Percentiles rank a stretch among this genome's conserved stretches.
phyloP scores from a whole-genome alignment of 1,140 invertebrate genomes.

The Asbolus verrucosus region DNA sequence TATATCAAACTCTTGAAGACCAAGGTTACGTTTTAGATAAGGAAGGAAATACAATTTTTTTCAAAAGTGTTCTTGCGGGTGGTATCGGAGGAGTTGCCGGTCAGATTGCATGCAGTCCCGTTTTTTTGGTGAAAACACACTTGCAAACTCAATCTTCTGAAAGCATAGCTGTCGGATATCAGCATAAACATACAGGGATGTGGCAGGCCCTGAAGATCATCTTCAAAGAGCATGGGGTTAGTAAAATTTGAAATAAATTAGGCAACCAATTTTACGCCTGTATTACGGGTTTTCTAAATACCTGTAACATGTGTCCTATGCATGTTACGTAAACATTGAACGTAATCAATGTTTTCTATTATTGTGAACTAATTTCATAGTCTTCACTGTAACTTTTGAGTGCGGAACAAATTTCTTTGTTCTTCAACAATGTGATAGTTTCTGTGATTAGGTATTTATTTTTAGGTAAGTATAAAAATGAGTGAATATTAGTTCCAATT shows the following conservation, averaged over 20 bases:
- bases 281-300: not conserved
- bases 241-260: conserved; percentile 17
- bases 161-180: conserved; percentile 87
- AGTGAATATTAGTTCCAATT: no score
- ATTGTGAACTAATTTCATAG: no score
- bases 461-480: no score
- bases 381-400: no score
- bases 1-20: conserved; percentile 49
- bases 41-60: conserved; percentile 76
- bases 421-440: no score
- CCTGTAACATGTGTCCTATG: not conserved
- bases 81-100: conserved; percentile 81
- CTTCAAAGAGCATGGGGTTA: conserved; percentile 76
- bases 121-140: conserved; percentile 91
- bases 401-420: no score
- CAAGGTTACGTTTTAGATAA: conserved; percentile 74
- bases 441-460: no score
- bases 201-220: conserved; percentile 75
- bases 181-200: conserved; percentile 81
- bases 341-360: no score
- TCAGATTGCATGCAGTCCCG: conserved; percentile 81
- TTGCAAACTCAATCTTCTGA: conserved; percentile 82
- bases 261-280: not conserved
- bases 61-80: conserved; percentile 76
- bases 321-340: no score